Evolutionary conservation across 2,113 vertebrate genomes (phyloP).

Genomic region (Panthera leo): DNA sequence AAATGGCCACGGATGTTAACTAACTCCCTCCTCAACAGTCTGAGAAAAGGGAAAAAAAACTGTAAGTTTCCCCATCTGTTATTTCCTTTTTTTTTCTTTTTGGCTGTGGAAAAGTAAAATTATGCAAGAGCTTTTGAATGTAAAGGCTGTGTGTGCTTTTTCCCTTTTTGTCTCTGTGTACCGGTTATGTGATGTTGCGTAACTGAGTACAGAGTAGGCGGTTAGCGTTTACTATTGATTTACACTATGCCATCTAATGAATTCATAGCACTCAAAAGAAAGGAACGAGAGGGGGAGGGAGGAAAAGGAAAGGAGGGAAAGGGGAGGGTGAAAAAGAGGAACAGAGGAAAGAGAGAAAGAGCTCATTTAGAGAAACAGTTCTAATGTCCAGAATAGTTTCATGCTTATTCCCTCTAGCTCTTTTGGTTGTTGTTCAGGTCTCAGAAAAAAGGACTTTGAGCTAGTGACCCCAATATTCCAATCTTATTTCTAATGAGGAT

Average conservation of each 20-base stretch:
- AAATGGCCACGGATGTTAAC: conserved; percentile 82
- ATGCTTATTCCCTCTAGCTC: conserved; percentile 37
- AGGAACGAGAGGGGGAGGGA: conserved; percentile 16
- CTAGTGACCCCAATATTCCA: conserved; percentile 44
- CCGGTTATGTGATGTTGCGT: conserved; percentile 83
- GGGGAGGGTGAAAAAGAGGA: accelerated
- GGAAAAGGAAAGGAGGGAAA: not conserved
- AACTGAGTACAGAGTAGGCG: conserved; percentile 84
- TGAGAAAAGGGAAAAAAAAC: conserved; percentile 82
- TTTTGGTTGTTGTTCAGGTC: conserved; percentile 22
- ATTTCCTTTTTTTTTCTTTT: conserved; percentile 83
- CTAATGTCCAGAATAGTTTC: not conserved
- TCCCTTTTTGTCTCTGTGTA: conserved; percentile 86
- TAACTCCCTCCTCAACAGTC: conserved; percentile 80
- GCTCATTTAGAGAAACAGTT: conserved; percentile 2
- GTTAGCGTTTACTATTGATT: conserved; percentile 86
- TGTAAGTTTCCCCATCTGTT: conserved; percentile 87
- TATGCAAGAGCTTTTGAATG: conserved; percentile 88
- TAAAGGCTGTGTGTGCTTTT: conserved; percentile 88
- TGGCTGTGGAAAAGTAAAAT: conserved; percentile 86
- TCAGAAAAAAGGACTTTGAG: not conserved
- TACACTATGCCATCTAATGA: conserved; percentile 80
- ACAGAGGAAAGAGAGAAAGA: not conserved
- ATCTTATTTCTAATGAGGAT: conserved; percentile 52
- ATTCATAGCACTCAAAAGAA: conserved; percentile 75